Base-by-base conservation (phyloP, 2,797 vertebrate species). In the Crocidura indochinensis region DNA sequence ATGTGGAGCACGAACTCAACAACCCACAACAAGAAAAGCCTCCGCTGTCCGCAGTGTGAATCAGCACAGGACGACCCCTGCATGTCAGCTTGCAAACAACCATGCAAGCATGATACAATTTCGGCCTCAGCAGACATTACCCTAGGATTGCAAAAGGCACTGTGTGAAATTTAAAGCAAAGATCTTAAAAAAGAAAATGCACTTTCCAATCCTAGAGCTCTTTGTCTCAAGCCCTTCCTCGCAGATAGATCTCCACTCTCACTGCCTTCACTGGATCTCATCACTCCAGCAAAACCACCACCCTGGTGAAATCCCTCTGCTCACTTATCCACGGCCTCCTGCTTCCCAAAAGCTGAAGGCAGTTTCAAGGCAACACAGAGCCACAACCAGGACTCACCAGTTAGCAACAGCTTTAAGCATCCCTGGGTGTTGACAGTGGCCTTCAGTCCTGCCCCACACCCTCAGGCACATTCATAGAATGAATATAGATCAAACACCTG, bases 81-180 rank as follows among this genome's bases (percentile, higher is more conserved):
- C 1, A 6, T 78, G 31, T 51, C n/a, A 73, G 71, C 29, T 53
- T 65, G 6, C 0, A 8, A 51, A 47, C 11, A 8, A 69, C 60
- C 68, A 15, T 6, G 85, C 27, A 60, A 17, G 12, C 53, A 6
- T 9, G 12, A 6, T 24, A 20, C 29, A 38, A 10, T 47, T 71
- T 51, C 69, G 20, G 24, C 51, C 71, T 31, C 9, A 44, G 60
- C 0, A 1, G 24, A 6, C 46, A 38, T 49, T 53, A 11, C 69
- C 29, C 27, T 26, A 15, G 44, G 10, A 14, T 44, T 94, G 65
- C 89, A 56, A 62, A 92, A 73, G 75, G 68, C 46, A 22, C 44
- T 67, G 69, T 73, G 49, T 22, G 10, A 93, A 53, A 27, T 69
- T 60, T 15, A 29, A 67, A 77, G 27, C 38, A 38, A 1, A 1